Evolutionary conservation across 2,888 invertebrate species (phyloP).

Genomic region (Eupithecia tripunctaria): DNA sequence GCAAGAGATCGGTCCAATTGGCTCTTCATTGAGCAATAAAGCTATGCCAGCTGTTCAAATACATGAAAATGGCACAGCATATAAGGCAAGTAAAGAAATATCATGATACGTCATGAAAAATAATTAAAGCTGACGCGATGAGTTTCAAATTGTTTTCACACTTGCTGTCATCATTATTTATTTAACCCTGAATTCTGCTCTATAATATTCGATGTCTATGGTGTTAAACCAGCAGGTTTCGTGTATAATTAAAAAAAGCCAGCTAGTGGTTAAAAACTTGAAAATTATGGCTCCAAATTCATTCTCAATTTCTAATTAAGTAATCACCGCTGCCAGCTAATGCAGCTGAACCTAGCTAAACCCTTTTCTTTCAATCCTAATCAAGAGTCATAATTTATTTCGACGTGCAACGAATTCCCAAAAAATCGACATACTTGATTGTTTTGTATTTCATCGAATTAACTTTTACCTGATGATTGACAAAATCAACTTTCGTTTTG

Average conservation of each 20-base stretch:
- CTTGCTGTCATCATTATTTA: not conserved
- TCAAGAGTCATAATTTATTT: not conserved
- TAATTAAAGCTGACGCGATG: not conserved
- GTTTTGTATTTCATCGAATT: not conserved
- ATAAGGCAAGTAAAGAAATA: not conserved
- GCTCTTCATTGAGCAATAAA: conserved; percentile 12
- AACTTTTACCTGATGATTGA: not conserved
- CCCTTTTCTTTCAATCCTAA: not conserved
- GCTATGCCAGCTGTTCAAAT: conserved; percentile 12
- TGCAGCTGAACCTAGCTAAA: not conserved
- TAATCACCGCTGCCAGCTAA: not conserved
- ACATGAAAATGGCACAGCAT: not conserved
- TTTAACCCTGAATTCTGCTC: not conserved
- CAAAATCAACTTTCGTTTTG: not conserved
- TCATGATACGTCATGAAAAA: not conserved
- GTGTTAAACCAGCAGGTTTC: not conserved
- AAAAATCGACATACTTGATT: not conserved
- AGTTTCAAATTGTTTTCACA: not conserved
- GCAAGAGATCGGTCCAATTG: not conserved
- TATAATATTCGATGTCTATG: not conserved
- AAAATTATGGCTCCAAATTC: not conserved
- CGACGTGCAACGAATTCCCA: not conserved
- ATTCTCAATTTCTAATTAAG: not conserved
- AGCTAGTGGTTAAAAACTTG: not conserved
- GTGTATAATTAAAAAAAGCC: not conserved